These are phyloP conservation scores for Rissa tridactyla DNA, from an alignment of 2,113 vertebrate genomes.

Conservation along the genomic window DNA sequence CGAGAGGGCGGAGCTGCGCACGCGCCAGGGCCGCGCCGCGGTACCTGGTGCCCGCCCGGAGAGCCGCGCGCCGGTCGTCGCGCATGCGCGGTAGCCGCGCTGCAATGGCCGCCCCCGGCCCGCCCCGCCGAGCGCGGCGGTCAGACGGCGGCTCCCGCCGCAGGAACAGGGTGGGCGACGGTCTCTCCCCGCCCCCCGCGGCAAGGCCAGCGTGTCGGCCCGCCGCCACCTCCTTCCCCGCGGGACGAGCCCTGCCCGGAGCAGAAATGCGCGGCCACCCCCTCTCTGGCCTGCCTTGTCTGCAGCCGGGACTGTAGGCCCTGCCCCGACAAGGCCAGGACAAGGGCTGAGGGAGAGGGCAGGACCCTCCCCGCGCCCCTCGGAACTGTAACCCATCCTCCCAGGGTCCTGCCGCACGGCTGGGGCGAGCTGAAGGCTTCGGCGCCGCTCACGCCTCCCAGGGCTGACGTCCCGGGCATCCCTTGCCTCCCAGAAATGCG, in stretches of 20 bases:
- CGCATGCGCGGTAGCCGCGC: no score
- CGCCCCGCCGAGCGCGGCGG: no score
- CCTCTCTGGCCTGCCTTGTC: neutral
- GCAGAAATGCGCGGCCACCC: rapidly evolving
- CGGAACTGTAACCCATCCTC: no score
- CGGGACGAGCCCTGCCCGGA: neutral
- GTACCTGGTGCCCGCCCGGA: no score
- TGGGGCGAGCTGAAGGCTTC: rapidly evolving
- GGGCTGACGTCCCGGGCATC: rapidly evolving
- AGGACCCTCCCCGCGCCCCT: rapidly evolving
- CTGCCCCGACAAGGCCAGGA: neutral
- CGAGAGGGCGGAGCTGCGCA: neutral
- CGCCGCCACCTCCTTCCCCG: rapidly evolving
- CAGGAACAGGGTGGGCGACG: rapidly evolving
- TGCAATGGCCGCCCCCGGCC: no score
- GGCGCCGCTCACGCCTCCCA: rapidly evolving
- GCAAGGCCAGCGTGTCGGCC: rapidly evolving
- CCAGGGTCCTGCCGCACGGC: rapidly evolving
- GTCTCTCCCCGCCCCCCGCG: rapidly evolving
- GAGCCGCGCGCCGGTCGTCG: no score
- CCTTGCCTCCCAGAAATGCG: neutral
- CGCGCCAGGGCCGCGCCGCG: neutral
- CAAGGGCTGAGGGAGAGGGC: neutral
- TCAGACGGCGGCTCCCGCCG: rapidly evolving
- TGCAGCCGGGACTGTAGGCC: no score